phyloP scores from a whole-genome alignment of 2,888 invertebrate genomes.

The Hedya salicella region DNA sequence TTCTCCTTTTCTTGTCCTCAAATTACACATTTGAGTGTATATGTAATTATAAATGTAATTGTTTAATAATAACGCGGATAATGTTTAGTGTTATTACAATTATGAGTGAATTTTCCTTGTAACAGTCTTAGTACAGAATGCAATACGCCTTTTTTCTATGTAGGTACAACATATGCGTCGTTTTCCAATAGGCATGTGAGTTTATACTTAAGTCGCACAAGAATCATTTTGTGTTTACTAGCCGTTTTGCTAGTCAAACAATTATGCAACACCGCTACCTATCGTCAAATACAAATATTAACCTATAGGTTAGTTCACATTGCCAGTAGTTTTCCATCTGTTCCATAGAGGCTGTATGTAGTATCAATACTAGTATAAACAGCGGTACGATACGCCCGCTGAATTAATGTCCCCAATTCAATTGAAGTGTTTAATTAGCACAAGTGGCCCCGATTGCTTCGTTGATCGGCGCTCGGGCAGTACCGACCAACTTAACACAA shows the following conservation, averaged over 20 bases:
- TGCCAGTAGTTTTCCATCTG: constrained; percentile 36
- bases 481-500: constrained; percentile 53
- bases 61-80: constrained; percentile 17
- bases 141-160: background rate
- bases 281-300: constrained; percentile 52
- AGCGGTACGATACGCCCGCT: constrained; percentile 67
- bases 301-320: background rate
- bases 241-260: background rate
- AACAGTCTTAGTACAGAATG: background rate
- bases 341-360: constrained; percentile 30
- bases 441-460: constrained; percentile 85
- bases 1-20: constrained; percentile 45
- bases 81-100: background rate
- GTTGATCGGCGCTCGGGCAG: constrained; percentile 73
- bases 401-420: constrained; percentile 84
- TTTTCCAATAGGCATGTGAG: too few relatives aligned
- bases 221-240: too few relatives aligned
- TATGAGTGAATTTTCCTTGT: constrained; percentile 6
- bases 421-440: constrained; percentile 84
- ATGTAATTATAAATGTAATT: background rate
- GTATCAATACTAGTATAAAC: constrained; percentile 64
- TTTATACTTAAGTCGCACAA: too few relatives aligned
- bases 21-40: constrained; percentile 46
- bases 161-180: too few relatives aligned
- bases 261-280: background rate